phyloP scores from a whole-genome alignment of 2,888 invertebrate genomes.

The Pachymerium ferrugineum region DNA sequence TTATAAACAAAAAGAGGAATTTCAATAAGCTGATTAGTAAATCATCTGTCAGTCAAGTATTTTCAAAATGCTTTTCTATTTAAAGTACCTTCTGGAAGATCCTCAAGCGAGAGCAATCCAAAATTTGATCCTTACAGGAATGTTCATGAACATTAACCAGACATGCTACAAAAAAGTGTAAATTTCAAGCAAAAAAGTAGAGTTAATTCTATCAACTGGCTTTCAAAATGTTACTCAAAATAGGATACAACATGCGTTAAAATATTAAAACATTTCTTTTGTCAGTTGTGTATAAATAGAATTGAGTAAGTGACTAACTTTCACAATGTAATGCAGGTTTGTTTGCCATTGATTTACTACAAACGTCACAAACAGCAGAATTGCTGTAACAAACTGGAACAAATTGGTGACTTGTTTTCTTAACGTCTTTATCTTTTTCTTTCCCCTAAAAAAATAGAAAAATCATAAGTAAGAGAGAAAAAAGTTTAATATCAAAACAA shows the following conservation, averaged over 20 bases:
- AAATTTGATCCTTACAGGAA: conserved; percentile 79
- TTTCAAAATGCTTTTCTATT: too few species aligned
- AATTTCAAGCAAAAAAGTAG: too few species aligned
- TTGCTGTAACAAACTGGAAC: conserved; percentile 59
- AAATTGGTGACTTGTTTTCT: conserved; percentile 66
- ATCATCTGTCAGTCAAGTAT: too few species aligned
- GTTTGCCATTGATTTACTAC: conserved; percentile 68
- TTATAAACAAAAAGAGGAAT: background rate
- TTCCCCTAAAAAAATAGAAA: conserved; percentile 58
- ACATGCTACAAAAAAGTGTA: conserved; percentile 60
- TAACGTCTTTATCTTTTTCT: conserved; percentile 52
- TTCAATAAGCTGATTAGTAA: background rate
- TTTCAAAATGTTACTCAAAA: too few species aligned
- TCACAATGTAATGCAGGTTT: conserved; percentile 79
- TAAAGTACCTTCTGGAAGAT: conserved; percentile 46
- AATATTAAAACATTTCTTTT: background rate
- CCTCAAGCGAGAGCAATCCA: conserved; percentile 59
- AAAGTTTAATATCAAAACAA: background rate
- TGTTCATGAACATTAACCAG: conserved; percentile 79
- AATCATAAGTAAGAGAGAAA: conserved; percentile 5
- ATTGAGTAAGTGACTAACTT: conserved; percentile 55
- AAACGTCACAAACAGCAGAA: conserved; percentile 59
- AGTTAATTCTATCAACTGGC: too few species aligned
- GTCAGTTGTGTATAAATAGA: background rate
- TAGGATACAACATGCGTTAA: too few species aligned